A percentile compares a stretch with the other conserved stretches of the same genome.
Conservation (phyloP, 2,797 vertebrate genomes). For the Peromyscus eremicus region DNA sequence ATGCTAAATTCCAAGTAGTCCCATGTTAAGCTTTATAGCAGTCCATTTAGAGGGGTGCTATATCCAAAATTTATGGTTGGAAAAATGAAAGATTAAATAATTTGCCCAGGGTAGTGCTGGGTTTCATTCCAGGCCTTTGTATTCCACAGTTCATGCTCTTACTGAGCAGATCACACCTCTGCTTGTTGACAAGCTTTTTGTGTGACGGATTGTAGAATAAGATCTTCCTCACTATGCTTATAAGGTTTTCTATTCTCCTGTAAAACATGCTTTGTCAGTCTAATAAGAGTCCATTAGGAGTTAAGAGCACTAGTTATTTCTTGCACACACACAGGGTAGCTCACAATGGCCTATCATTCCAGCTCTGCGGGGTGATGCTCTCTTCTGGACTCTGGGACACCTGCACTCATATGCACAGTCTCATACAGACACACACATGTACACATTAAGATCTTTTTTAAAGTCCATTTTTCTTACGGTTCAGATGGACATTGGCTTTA, state of each 20-base stretch:
- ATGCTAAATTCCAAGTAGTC: not conserved
- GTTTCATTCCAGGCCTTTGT: not conserved
- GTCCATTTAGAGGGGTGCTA: not conserved
- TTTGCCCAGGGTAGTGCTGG: not conserved
- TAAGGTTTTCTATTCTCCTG: not conserved
- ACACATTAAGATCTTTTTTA: not conserved
- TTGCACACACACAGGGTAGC: not conserved
- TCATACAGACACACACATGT: not conserved
- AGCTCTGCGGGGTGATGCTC: not conserved
- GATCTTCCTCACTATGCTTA: not conserved
- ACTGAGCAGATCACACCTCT: not conserved
- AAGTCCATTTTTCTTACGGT: not conserved
- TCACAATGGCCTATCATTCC: not conserved
- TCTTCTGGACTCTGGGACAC: not conserved
- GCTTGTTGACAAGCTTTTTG: not conserved
- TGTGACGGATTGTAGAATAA: not conserved
- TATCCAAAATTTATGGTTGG: too few species aligned
- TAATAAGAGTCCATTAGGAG: not conserved
- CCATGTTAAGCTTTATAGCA: not conserved
- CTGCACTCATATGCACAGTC: not conserved
- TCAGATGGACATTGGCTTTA: conserved; percentile 34
- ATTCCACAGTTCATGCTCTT: not conserved
- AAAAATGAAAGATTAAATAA: not conserved
- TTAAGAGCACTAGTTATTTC: not conserved
- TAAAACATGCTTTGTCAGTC: not conserved